Conservation (phyloP, 2,797 vertebrate species). For the Acrossocheilus wenchowensis region DNA sequence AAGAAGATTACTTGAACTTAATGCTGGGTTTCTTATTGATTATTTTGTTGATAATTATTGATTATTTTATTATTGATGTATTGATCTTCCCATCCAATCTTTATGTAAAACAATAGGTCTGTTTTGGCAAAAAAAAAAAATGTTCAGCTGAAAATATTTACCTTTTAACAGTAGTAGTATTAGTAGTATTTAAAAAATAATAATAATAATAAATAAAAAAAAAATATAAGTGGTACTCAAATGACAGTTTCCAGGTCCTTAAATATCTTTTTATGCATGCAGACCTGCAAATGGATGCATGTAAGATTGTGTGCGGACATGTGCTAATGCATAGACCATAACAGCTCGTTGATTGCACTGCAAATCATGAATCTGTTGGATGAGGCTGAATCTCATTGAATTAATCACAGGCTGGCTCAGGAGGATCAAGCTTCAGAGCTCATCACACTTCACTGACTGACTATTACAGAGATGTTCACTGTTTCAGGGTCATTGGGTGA, state of each 20-base stretch:
- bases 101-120: neutral
- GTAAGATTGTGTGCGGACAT: neutral
- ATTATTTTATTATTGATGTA: too few relatives aligned
- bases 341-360: neutral
- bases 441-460: conserved; percentile 44
- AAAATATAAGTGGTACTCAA: neutral
- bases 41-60: too few relatives aligned
- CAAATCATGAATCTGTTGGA: conserved; percentile 27
- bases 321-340: neutral
- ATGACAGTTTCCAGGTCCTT: neutral
- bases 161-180: neutral
- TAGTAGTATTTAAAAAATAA: too few relatives aligned
- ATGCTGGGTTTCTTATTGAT: neutral
- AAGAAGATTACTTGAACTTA: neutral
- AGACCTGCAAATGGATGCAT: neutral
- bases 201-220: too few relatives aligned
- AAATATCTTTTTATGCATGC: neutral
- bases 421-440: conserved; percentile 35
- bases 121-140: neutral
- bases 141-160: neutral
- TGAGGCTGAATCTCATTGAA: conserved; percentile 32
- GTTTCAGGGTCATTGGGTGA: conserved; percentile 49
- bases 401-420: conserved; percentile 38
- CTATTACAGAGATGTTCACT: conserved; percentile 31
- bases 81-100: neutral